Evolutionary conservation across 2,888 invertebrate genomes (phyloP).

Genomic region (Plebejus argus): DNA sequence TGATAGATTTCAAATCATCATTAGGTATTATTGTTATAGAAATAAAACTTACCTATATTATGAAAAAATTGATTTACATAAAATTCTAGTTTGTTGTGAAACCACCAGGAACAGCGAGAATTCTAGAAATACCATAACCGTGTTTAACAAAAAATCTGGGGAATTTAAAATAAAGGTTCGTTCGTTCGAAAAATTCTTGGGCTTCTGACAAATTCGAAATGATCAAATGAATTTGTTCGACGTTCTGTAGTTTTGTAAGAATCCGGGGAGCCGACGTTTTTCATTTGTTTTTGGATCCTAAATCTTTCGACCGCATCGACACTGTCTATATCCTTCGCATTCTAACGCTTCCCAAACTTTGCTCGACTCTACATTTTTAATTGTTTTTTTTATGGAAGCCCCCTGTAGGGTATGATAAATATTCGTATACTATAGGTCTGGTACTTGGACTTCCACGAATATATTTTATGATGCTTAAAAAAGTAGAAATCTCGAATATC

Average conservation of each 20-base stretch:
- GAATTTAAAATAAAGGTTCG: conserved; percentile 27
- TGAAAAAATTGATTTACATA: neutral
- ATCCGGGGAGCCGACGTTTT: conserved; percentile 51
- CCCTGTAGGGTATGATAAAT: no score
- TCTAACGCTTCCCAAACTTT: conserved; percentile 55
- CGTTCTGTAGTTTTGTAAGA: conserved; percentile 56
- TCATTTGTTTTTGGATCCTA: conserved; percentile 52
- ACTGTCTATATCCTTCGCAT: conserved; percentile 59
- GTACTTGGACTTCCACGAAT: no score
- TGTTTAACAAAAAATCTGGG: conserved; percentile 26
- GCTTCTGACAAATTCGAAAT: conserved; percentile 63
- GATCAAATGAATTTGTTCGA: conserved; percentile 67
- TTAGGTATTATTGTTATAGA: no score
- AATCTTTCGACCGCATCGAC: conserved; percentile 60
- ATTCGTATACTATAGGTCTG: neutral
- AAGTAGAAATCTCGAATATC: no score
- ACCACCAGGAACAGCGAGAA: neutral
- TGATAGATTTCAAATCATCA: no score
- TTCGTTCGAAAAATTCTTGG: conserved; percentile 30
- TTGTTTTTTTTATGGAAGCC: neutral
- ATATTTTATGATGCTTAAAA: no score
- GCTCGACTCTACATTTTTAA: neutral
- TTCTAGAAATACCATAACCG: conserved; percentile 19
- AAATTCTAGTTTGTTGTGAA: neutral
- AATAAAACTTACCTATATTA: neutral